Evolutionary conservation across 1,140 invertebrate species (phyloP).

Genomic region (Phocides pigmalion): DNA sequence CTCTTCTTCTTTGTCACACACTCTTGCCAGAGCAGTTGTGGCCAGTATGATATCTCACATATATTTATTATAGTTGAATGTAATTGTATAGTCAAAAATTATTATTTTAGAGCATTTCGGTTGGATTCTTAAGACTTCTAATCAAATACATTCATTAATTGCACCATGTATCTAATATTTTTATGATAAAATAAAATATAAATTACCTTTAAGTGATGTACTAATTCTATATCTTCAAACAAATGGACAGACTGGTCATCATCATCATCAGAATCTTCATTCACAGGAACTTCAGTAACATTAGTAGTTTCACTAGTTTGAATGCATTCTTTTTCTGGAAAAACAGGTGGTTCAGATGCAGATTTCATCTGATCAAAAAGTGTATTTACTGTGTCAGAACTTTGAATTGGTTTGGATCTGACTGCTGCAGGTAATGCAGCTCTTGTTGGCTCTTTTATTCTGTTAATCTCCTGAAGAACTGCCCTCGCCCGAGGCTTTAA

Average conservation of each 20-base stretch:
- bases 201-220: conserved; percentile 70
- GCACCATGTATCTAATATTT: too few species aligned
- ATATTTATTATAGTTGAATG: too few species aligned
- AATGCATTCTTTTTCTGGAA: conserved; percentile 38
- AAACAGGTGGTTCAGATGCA: conserved; percentile 58
- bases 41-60: too few species aligned
- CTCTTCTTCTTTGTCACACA: too few species aligned
- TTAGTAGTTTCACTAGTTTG: conserved; percentile 32
- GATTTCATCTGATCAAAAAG: conserved; percentile 62
- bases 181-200: conserved; percentile 24
- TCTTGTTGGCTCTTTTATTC: conserved; percentile 49
- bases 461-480: conserved; percentile 65
- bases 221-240: conserved; percentile 75
- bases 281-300: conserved; percentile 33
- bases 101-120: too few species aligned
- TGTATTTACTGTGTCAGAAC: conserved; percentile 53
- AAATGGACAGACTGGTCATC: conserved; percentile 68
- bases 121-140: too few species aligned
- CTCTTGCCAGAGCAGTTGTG: too few species aligned
- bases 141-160: too few species aligned
- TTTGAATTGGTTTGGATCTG: conserved; percentile 50
- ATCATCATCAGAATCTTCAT: conserved; percentile 52
- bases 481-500: conserved; percentile 53
- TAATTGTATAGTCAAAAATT: too few species aligned
- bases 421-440: conserved; percentile 51